Base-by-base conservation (phyloP, 35 echinoderm and acorn worm genomes). In the Diadema setosum region DNA sequence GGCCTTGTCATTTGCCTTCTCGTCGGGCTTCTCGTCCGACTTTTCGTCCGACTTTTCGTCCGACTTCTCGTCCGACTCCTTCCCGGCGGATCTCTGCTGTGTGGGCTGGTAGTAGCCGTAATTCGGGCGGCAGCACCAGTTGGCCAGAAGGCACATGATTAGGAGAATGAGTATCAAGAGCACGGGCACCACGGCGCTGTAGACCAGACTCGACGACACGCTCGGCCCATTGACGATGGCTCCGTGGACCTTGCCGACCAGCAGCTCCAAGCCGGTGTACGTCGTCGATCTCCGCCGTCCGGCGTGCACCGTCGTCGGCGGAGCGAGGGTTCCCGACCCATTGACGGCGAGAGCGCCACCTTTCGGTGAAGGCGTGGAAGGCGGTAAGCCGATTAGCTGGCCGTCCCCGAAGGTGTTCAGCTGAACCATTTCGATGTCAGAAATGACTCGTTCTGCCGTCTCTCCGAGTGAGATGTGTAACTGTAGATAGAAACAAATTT, bases 111-210 rank as follows among this genome's bases (percentile, higher is more conserved):
- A 21, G 73, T 78, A 78, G 15, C 40, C 73, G n/a, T 78, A 78
- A 41, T 15, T 41, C 21, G 73, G 85, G 5, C 87, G 39, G 42
- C 92, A 94, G 32, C 86, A 89, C 52, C 64, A 85, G 58, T 94
- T 94, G 39, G 92, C 87, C n/a, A 94, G 25, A 55, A 94, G 67
- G 87, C 92, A 94, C 92, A 94, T 94, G 23, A 59, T 57, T 7
- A 56, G 24, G 17, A 90, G 15, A 20, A 90, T 40, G 14, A 85
- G 36, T 41, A 94, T 33, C 65, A 94, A 58, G 27, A 65, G 41
- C 17, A 81, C 17, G 15, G 92, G 92, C 31, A 94, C 75, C 23
- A 70, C 69, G 24, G 88, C 75, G 35, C 65, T 27, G 52, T 90
- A 94, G 0, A 94, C 39, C 23, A 85, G 12, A 14, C 50, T 57